A percentile compares a stretch with the other conserved stretches of the same genome.
These are phyloP conservation scores for Glaucopsyche alexis DNA, from an alignment of 2,888 invertebrate species.

Conservation along the genomic window DNA sequence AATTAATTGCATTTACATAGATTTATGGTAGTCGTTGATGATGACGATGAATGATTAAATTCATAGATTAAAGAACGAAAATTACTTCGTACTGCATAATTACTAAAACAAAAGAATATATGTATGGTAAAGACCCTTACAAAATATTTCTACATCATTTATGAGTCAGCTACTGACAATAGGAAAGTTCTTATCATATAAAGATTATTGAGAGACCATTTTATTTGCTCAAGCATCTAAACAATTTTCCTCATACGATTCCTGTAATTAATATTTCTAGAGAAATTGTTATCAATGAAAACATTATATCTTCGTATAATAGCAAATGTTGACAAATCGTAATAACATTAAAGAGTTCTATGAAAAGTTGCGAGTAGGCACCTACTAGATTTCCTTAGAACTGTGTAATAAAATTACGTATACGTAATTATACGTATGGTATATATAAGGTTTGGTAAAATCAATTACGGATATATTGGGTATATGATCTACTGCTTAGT, in stretches of 20 bases:
- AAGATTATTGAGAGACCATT: background rate
- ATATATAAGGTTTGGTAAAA: no score
- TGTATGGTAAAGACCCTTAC: background rate
- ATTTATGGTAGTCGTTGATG: background rate
- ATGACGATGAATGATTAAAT: background rate
- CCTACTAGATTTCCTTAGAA: background rate
- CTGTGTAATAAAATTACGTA: no score
- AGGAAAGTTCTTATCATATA: background rate
- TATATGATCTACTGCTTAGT: no score
- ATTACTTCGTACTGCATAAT: background rate
- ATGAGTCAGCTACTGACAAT: background rate
- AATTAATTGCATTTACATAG: constrained; percentile 5
- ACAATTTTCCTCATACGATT: background rate
- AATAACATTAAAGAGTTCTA: background rate
- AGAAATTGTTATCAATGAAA: background rate
- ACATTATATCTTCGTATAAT: background rate
- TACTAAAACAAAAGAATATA: background rate
- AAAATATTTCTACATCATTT: background rate
- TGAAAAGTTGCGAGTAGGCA: background rate
- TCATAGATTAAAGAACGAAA: background rate
- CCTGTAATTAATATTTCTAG: background rate
- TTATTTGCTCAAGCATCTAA: background rate
- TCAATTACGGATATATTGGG: no score
- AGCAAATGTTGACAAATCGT: background rate
- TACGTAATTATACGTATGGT: no score